Conservation (phyloP, 2,797 vertebrate genomes). For the Phataginus tetradactyla region DNA sequence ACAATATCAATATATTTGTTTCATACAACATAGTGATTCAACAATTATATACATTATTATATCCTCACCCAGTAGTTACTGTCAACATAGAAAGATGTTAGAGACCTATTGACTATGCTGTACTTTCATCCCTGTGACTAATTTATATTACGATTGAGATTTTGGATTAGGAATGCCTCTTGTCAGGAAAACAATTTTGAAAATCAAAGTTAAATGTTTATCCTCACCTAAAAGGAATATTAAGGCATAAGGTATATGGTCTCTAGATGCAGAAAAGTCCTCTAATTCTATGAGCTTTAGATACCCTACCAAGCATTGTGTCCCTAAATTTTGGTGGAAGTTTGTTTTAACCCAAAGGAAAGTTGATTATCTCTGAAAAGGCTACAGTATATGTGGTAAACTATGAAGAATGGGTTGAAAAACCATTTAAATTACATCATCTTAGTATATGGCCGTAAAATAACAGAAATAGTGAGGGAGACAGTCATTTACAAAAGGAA, state of each 20-base stretch:
- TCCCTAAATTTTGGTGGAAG: neutral
- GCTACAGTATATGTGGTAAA: neutral
- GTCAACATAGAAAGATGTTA: too few relatives aligned
- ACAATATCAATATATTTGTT: too few relatives aligned
- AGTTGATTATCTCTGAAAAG: neutral
- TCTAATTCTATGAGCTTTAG: neutral
- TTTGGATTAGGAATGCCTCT: neutral
- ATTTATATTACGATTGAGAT: too few relatives aligned
- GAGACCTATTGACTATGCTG: too few relatives aligned
- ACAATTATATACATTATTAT: too few relatives aligned
- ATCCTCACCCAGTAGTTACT: too few relatives aligned
- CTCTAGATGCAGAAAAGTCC: neutral
- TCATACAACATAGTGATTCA: too few relatives aligned
- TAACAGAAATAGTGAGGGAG: neutral
- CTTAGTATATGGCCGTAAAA: neutral
- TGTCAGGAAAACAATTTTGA: neutral
- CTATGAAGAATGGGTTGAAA: neutral
- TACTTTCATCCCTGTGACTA: too few relatives aligned
- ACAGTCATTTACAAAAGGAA: neutral
- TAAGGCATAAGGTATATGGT: neutral
- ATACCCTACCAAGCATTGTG: neutral
- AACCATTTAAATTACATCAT: neutral
- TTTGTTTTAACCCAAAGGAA: neutral
- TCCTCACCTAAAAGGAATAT: neutral
- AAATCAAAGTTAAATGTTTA: neutral